These are phyloP conservation scores for Halesus radiatus DNA, from an alignment of 1,140 invertebrate species.

Conservation along the genomic window DNA sequence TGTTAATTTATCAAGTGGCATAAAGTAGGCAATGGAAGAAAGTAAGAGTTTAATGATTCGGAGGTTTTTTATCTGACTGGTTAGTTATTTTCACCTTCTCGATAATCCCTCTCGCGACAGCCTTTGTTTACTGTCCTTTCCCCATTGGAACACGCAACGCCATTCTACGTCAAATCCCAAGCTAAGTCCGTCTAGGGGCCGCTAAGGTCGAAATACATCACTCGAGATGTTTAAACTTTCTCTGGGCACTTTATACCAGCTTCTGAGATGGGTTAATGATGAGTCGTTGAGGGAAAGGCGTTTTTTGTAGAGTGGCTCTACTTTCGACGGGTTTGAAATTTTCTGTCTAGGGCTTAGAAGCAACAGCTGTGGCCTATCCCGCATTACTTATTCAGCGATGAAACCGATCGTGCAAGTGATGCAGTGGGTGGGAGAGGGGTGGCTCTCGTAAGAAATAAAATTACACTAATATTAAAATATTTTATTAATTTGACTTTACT, in stretches of 20 bases:
- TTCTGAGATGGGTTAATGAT: too few species aligned
- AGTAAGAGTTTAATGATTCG: too few species aligned
- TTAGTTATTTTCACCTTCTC: conserved; percentile 20
- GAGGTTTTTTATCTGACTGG: conserved; percentile 1
- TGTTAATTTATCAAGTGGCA: too few species aligned
- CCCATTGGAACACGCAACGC: not conserved
- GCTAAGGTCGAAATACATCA: not conserved
- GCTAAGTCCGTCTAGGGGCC: conserved; percentile 22
- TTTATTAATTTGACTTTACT: too few species aligned
- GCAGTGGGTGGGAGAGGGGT: not conserved
- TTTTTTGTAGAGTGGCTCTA: too few species aligned
- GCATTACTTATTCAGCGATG: conserved; percentile 50
- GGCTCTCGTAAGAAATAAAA: too few species aligned
- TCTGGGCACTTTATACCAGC: too few species aligned
- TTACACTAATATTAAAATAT: too few species aligned
- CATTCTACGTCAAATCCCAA: conserved; percentile 33
- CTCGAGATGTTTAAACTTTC: not conserved
- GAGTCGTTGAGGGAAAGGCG: too few species aligned
- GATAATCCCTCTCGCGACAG: not conserved
- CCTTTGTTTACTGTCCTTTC: not conserved
- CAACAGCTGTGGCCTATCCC: conserved; percentile 49
- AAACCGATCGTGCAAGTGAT: conserved; percentile 44
- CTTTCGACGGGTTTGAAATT: not conserved
- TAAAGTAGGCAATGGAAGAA: too few species aligned
- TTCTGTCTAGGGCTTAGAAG: conserved; percentile 11